These are phyloP conservation scores for Drosophila koepferae DNA, from an alignment of 2,888 invertebrate genomes.

Conservation along the genomic window DNA sequence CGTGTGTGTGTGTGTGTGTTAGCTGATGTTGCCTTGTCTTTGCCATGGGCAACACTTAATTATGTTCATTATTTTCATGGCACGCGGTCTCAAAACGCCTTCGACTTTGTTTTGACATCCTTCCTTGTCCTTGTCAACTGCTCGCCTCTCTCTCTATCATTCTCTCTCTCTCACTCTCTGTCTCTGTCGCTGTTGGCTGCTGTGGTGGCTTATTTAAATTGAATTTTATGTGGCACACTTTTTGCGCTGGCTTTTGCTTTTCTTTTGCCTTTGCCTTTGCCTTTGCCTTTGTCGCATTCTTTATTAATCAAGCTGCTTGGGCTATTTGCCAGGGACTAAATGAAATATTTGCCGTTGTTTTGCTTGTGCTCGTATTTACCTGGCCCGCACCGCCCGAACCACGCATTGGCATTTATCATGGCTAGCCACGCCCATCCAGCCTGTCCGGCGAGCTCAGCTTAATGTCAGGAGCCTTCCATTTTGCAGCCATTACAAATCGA, in stretches of 20 bases:
- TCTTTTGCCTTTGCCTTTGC: background rate
- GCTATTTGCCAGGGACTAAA: slow-evolving; percentile 34
- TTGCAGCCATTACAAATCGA: slow-evolving; percentile 82
- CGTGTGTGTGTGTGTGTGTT: background rate
- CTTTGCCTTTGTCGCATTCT: slow-evolving; percentile 31
- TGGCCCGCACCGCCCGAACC: slow-evolving; percentile 14
- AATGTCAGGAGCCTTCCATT: slow-evolving; percentile 15
- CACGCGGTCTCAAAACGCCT: slow-evolving; percentile 62
- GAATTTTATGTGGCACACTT: slow-evolving; percentile 66
- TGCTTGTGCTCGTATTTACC: slow-evolving; percentile 47
- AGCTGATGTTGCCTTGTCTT: slow-evolving; percentile 54
- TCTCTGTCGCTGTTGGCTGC: background rate
- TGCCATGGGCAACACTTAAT: slow-evolving; percentile 80
- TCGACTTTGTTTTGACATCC: slow-evolving; percentile 56
- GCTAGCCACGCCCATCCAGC: slow-evolving; percentile 23
- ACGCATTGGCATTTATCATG: slow-evolving; percentile 62
- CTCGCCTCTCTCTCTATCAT: background rate
- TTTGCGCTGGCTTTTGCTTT: slow-evolving; percentile 7
- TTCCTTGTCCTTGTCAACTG: slow-evolving; percentile 18
- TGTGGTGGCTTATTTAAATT: slow-evolving; percentile 73
- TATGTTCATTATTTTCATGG: slow-evolving; percentile 80
- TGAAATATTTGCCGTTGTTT: slow-evolving; percentile 35
- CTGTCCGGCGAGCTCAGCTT: background rate
- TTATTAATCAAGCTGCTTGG: slow-evolving; percentile 64
- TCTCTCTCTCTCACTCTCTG: slow-evolving; percentile 2